Percentiles rank a stretch among this genome's conserved stretches.
Evolutionary conservation across 2,888 invertebrate species (phyloP).

Genomic region (Eupithecia subfuscata): DNA sequence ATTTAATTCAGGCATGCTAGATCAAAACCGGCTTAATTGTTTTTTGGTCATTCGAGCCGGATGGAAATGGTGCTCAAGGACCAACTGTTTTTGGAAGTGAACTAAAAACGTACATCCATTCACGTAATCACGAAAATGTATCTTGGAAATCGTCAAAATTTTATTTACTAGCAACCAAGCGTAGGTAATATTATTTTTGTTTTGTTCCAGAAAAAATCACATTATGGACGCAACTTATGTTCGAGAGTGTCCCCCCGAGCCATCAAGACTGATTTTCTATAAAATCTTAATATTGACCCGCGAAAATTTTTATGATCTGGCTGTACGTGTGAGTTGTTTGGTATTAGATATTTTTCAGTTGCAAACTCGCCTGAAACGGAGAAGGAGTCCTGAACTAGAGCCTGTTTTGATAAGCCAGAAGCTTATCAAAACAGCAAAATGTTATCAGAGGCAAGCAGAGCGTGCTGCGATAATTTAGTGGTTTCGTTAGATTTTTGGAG

Average conservation of each 20-base stretch:
- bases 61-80: background rate
- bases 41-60: background rate
- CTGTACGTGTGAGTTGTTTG: no score
- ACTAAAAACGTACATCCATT: no score
- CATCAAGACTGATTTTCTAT: slow-evolving; percentile 70
- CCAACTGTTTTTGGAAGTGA: background rate
- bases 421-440: no score
- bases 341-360: no score
- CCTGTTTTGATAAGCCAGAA: no score
- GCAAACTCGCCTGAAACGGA: no score
- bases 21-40: slow-evolving; percentile 37
- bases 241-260: slow-evolving; percentile 87
- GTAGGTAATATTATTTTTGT: slow-evolving; percentile 38
- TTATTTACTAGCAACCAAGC: background rate
- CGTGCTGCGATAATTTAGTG: no score
- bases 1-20: background rate
- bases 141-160: background rate
- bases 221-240: slow-evolving; percentile 86
- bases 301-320: no score
- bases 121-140: background rate
- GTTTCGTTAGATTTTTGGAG: no score
- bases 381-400: no score
- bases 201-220: slow-evolving; percentile 85
- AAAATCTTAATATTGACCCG: slow-evolving; percentile 30
- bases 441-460: no score